Evolutionary conservation across 2,113 vertebrate genomes (phyloP).

Genomic region (Callopanchax toddi): DNA sequence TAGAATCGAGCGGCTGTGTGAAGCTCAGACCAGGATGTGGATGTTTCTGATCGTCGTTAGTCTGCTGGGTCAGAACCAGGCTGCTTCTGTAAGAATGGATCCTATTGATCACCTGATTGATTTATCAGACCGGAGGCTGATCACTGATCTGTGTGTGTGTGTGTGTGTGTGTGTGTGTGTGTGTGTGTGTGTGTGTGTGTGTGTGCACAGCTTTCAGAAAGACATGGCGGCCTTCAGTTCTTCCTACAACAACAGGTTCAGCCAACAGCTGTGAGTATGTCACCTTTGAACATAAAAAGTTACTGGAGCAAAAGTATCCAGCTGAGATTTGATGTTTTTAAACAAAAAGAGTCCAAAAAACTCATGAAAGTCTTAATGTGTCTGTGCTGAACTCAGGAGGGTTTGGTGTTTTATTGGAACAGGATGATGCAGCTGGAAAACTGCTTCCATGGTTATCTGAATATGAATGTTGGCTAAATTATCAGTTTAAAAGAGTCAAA

Average conservation of each 20-base stretch:
- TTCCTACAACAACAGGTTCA: constrained; percentile 15
- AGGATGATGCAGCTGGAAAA: no score
- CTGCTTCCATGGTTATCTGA: no score
- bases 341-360: background rate
- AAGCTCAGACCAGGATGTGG: constrained; percentile 28
- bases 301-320: background rate
- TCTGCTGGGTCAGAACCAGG: constrained; percentile 41
- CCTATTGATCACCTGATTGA: background rate
- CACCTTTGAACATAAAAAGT: background rate
- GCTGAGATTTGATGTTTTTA: background rate
- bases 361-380: no score
- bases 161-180: background rate
- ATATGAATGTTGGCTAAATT: no score
- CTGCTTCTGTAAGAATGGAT: constrained; percentile 6
- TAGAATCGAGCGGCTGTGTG: background rate
- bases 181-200: no score
- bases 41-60: constrained; percentile 8
- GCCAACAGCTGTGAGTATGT: constrained; percentile 24
- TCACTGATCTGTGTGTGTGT: background rate
- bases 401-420: no score
- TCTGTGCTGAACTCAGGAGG: no score
- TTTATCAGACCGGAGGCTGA: background rate
- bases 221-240: background rate
- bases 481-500: no score
- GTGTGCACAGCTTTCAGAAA: constrained; percentile 6